Evolutionary conservation across 1,140 invertebrate genomes (phyloP), one percentile per base, ranked within the genome.

Genomic region (Ips typographus): DNA sequence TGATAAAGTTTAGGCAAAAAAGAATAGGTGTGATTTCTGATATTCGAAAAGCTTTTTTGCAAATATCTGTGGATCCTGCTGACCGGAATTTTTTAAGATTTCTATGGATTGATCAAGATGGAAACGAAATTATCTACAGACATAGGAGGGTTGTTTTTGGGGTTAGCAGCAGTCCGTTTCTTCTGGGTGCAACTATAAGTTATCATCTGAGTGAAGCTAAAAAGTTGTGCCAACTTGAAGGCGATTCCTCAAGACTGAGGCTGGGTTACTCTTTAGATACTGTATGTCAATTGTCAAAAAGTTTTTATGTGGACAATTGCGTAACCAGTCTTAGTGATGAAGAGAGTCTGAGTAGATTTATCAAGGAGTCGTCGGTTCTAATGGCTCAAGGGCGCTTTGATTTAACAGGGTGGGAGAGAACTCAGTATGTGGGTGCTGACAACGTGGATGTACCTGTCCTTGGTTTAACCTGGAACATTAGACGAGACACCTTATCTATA

Each of bases 1-100:
- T 83, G 39, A 38, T 78, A 8, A 66, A 73, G 6, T 84, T 84
- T 72, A 69, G 82, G 65, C 70, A 36, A 60, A 72, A 74, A 43
- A 75, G 65, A 47, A 76, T 77, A 65, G 81, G 74, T 37, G 73
- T 83, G 0, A 76, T 77, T 3, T 73, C 80, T 1, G 82, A 83
- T 64, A 82, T 84, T 49, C n/a, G 60, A 67, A 22, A 70, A 73
- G 82, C 79, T 0, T 84, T 84, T 75, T 68, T 81, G 6, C 77
- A 81, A 68, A 80, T 84, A n/a, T 52, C 39, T 6, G 37, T 79
- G 37, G 2, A 40, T 55, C 38, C 64, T 40, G 47, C 68, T 3
- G 77, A 83, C 61, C 41, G 80, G 39, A 72, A 81, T 53, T 74
- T 71, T 68, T 40, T 80, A 0, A 57, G 76, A n/a, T 82, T 81